phyloP scores from a whole-genome alignment of 2,797 vertebrate genomes.

The Psittacula echo region DNA sequence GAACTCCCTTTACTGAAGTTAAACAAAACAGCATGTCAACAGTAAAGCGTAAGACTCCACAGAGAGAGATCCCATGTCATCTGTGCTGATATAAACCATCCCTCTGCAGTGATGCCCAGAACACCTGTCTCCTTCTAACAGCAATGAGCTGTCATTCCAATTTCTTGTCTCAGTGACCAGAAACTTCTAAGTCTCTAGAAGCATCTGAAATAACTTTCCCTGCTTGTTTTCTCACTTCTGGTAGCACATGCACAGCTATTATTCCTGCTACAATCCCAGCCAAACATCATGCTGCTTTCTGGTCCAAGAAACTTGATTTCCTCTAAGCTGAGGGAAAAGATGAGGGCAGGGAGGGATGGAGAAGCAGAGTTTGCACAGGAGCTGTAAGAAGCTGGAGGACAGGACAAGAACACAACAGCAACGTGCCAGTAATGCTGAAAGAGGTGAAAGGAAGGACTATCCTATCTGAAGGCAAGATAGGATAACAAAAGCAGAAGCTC shows the following conservation, averaged over 20 bases:
- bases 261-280: accelerated
- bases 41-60: not conserved
- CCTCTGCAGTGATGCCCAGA: not conserved
- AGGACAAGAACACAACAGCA: not conserved
- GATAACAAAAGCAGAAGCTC: not conserved
- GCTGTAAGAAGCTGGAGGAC: not conserved
- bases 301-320: accelerated
- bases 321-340: not conserved
- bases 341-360: not conserved
- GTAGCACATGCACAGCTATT: not conserved
- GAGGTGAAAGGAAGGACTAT: not conserved
- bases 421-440: not conserved
- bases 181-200: not conserved
- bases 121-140: not conserved
- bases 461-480: not conserved
- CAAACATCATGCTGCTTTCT: not conserved
- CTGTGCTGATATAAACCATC: not conserved
- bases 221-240: not conserved
- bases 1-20: not conserved
- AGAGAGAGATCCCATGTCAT: not conserved
- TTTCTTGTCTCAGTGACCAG: not conserved
- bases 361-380: not conserved
- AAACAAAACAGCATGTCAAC: not conserved
- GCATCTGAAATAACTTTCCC: not conserved
- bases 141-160: not conserved